A percentile compares a stretch with the other conserved stretches of the same genome.
Conservation (phyloP, 2,113 vertebrate genomes). For the Neogobius melanostomus region DNA sequence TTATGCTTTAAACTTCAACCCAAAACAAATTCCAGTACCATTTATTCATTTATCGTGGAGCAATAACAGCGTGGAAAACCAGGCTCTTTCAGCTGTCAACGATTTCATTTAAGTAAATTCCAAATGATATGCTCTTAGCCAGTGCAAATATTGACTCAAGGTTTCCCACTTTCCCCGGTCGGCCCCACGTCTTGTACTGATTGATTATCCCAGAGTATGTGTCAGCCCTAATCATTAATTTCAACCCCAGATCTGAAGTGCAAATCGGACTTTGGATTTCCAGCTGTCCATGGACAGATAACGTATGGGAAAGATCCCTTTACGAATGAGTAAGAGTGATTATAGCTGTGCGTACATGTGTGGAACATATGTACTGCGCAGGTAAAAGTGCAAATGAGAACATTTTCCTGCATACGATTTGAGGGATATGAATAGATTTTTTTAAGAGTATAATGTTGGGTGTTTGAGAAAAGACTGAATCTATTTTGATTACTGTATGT, state of each 20-base stretch:
- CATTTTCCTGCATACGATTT: not conserved
- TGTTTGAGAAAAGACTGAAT: not conserved
- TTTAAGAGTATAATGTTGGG: not conserved
- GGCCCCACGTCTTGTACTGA: conserved; percentile 43
- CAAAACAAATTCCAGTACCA: conserved; percentile 16
- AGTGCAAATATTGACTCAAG: conserved; percentile 66
- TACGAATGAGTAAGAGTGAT: not conserved
- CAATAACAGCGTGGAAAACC: conserved; percentile 24
- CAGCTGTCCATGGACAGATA: not conserved
- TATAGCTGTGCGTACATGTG: conserved; percentile 3
- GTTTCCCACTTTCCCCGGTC: conserved; percentile 46
- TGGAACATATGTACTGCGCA: not conserved
- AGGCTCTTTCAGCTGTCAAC: conserved; percentile 52
- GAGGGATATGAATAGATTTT: not conserved
- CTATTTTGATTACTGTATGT: not conserved
- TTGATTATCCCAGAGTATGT: conserved; percentile 49
- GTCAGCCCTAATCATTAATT: conserved; percentile 54
- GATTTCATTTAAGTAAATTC: conserved; percentile 52
- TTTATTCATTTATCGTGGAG: conserved; percentile 43
- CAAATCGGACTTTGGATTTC: conserved; percentile 16
- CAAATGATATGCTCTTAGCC: conserved; percentile 55
- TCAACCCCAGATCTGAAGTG: conserved; percentile 24
- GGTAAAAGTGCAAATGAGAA: not conserved
- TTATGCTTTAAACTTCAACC: conserved; percentile 15
- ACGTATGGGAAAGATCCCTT: not conserved